These are phyloP conservation scores for Tachysurus vachellii DNA, from an alignment of 2,113 vertebrate species.

Conservation along the genomic window DNA sequence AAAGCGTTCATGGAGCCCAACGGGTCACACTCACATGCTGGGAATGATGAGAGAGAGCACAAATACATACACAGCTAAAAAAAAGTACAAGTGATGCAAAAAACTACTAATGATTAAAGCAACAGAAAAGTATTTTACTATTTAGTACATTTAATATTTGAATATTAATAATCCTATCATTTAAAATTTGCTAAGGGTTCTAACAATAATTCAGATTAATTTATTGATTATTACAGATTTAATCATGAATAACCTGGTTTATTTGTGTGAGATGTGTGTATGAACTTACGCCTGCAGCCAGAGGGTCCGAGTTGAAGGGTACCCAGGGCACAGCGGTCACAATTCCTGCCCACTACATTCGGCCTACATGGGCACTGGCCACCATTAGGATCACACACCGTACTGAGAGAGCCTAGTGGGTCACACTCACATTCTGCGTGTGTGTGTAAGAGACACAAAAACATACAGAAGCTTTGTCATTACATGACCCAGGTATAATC, in stretches of 20 bases:
- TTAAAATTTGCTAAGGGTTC: background rate
- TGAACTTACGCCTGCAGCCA: conserved; percentile 87
- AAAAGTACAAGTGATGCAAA: background rate
- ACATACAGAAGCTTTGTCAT: background rate
- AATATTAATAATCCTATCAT: background rate
- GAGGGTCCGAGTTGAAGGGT: conserved; percentile 85
- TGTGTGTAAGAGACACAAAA: background rate
- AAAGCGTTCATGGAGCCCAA: conserved; percentile 79
- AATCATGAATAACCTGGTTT: no score
- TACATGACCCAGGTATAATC: background rate
- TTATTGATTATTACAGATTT: background rate
- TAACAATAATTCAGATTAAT: background rate
- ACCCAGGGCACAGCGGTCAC: conserved; percentile 82
- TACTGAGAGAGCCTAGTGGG: conserved; percentile 88
- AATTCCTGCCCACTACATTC: conserved; percentile 86
- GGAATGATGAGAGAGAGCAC: background rate
- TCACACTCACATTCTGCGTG: conserved; percentile 84
- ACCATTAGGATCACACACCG: conserved; percentile 82
- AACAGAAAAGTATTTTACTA: background rate
- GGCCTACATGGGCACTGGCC: conserved; percentile 91
- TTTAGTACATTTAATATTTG: background rate
- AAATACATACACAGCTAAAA: background rate
- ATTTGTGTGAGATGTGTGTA: background rate
- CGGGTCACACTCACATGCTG: conserved; percentile 85
- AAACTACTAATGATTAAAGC: background rate